Evolutionary conservation across 2,888 invertebrate genomes (phyloP), one percentile per base, ranked within the genome.

Genomic region (Trissolcus japonicus): DNA sequence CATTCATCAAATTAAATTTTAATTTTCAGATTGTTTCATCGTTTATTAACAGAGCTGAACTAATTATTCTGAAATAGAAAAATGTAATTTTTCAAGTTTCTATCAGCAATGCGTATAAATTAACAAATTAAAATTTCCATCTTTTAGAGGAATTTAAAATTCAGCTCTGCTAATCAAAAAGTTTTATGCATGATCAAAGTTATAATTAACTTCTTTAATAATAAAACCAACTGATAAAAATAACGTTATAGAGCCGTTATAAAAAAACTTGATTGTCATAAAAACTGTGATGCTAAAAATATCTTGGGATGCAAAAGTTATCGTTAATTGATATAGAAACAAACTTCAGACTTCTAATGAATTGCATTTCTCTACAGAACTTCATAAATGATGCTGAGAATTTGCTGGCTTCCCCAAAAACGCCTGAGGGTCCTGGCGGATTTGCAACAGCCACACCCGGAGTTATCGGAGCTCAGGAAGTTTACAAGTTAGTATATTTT

Each of bases 401-500:
- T 82, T 91, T 96, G 91, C 90, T 96, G 86, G 93, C 95, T 84
- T 94, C 94, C 84, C 94, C 95, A 67, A 92, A 93, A 80, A 93
- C 94, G 54, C 94, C 95, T 4, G 92, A 92, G 80, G 91, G 92
- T 61, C 90, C 92, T 63, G 90, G 87, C 76, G 88, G 86, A 76
- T 86, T 83, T 83, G 86, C 90, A 79, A 91, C 91, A 81, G 94
- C 94, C 84, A 98, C 98, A 73, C 98, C 98, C 21, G 97, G 97
- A 80, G 98, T 99, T 66, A 98, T 99, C 87, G 99, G 99, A 81
- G 96, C 98, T 74, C 98, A 99, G 91, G 99, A 99, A 91, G 96
- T 99, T 65, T 99, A 99, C 91, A 93, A 94, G 95, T 95, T 86
- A 86, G 87, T 83, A 63, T 76, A 4, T 6, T 50, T 56, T 46